Base-by-base conservation (phyloP, 2,797 vertebrate genomes). In the Rhincodon typus region DNA sequence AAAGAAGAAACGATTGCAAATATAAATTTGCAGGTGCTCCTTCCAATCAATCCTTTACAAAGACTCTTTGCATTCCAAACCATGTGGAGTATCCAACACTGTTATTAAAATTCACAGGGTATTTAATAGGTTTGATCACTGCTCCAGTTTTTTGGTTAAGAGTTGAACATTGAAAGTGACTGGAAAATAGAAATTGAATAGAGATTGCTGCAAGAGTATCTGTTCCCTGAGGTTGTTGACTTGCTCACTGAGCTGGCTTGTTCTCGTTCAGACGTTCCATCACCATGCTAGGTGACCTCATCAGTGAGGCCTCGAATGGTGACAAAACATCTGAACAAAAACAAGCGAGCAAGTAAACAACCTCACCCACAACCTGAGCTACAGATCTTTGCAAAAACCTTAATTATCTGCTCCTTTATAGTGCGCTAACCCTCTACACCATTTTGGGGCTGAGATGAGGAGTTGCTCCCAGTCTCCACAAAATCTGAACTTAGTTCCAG, bases 1-100 rank as follows among this genome's bases (percentile, higher is more conserved):
- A 96, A 70, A 15, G 53, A 96, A 96, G 96, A 21, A 84, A 53
- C 50, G 77, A 34, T 95, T 57, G 19, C 67, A 79, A 62, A 23
- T n/a, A n/a, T 6, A 87, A 67, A 38, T 91, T 70, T 69, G n/a
- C 6, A 12, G n/a, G 25, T 25, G n/a, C n/a, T 21, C 19, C 62
- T 69, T 67, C 90, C 66, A 38, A 1, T 67, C 34, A 66, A 66
- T 13, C 5, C 53, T 62, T 62, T n/a, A 25, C 5, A 38, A 93
- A 23, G 67, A 62, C 8, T 8, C 0, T 38, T 67, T 66, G 25
- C 34, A 67, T 25, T 93, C 17, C 90, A 93, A 67, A 0, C 7
- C 8, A 62, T 8, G n/a, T n/a, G 21, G 57, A 21, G 19, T 38
- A 62, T 23, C 42, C 1, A 23, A 21, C 23, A 3, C 23, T 25